Evolutionary conservation across 2,797 vertebrate species (phyloP), one percentile per base, ranked within the genome.

Genomic region (Poeciliopsis gracilis): DNA sequence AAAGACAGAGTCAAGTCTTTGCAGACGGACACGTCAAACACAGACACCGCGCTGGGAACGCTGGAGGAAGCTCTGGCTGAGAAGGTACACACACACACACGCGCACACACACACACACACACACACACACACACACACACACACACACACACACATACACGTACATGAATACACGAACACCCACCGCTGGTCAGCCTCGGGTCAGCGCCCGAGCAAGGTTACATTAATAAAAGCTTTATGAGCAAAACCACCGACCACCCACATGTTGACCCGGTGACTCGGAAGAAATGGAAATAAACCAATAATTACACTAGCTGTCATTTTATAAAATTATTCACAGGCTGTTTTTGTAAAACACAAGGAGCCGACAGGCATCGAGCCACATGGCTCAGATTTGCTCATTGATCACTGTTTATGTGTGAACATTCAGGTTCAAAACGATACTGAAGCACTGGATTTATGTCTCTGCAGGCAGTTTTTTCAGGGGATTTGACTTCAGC

Each of bases 61-160:
- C 92, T 99, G 93, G 98, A 99, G 82, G 98, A 99, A 84, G 98
- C 98, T 0, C 94, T 99, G 70, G 96, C 98, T 0, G 98, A 99
- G 87, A 99, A 99, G 91, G 98, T 98, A 86, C 33, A 66, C 75
- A 77, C 69, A 66, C 75, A 77, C 69, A 80, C 79, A 84, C 74
- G 81, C 47, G 76, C 49, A 49, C 76, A 76, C 74, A 63, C 63
- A 45, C 57, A 15, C 30, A 12, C 73, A 13, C 47, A 77, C 69
- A 77, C 80, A 84, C 72, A 80, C 53, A 79, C 57, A 55, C 76
- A 78, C 75, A 49, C 76, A 76, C 74, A 63, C 63, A 45, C 57
- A 15, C 30, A 12, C 73, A 13, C 47, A 77, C 69, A 77, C 80
- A 84, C 72, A 80, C 53, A 79, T 61, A 55, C 76, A 78, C 75